Evolutionary conservation across 2,797 vertebrate genomes (phyloP).

Genomic region (Paramormyrops hopkinsi): DNA sequence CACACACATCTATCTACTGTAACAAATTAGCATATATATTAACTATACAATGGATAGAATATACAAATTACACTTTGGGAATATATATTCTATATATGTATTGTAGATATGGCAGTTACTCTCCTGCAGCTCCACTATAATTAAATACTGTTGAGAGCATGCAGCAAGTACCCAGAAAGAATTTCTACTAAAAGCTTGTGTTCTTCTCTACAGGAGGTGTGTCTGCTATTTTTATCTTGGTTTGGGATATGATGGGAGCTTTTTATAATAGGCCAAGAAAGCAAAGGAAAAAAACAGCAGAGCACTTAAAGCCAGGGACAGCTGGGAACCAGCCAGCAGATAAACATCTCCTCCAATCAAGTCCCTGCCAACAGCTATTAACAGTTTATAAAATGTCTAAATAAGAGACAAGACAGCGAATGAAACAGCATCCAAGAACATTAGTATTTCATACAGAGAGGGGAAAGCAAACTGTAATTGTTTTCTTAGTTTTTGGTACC

Average conservation of each 20-base stretch:
- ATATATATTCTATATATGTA: not conserved
- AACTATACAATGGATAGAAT: not conserved
- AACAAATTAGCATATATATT: not conserved
- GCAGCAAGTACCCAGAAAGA: not conserved
- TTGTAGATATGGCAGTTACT: not conserved
- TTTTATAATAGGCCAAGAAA: not conserved
- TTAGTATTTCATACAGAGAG: not conserved
- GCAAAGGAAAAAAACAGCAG: not conserved
- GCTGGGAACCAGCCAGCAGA: not conserved
- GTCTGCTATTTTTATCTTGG: not conserved
- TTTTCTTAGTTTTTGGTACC: not conserved
- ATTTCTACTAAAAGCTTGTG: not conserved
- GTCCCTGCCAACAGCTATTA: not conserved
- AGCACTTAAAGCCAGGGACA: not conserved
- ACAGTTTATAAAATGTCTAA: conserved; percentile 3
- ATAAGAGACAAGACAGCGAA: not conserved
- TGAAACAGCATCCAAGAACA: not conserved
- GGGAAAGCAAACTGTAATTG: not conserved
- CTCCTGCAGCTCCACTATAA: not conserved
- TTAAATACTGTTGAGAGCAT: not conserved
- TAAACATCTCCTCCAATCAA: not conserved
- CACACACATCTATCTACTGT: not conserved
- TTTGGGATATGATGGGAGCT: not conserved
- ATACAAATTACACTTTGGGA: not conserved
- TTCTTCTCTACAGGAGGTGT: not conserved